phyloP scores from a whole-genome alignment of 2,888 invertebrate genomes.

The Allacma fusca region DNA sequence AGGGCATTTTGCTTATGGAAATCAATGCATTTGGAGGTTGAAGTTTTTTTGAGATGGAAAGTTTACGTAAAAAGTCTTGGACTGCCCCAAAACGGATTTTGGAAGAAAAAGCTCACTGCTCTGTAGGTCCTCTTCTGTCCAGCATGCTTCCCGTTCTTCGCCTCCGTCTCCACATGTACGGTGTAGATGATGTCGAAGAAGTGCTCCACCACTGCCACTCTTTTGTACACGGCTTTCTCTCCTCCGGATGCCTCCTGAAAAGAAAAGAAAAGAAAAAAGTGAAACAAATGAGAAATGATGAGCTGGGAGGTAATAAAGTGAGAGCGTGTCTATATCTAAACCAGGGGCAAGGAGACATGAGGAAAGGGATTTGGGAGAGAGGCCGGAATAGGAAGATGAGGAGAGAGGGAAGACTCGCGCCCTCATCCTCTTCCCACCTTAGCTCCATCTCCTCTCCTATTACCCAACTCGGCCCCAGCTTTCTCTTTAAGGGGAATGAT shows the following conservation, averaged over 20 bases:
- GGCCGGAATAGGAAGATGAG: neutral
- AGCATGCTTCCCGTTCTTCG: constrained; percentile 92
- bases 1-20: too few species aligned
- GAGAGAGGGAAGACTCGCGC: neutral
- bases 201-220: constrained; percentile 96
- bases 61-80: neutral
- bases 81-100: neutral
- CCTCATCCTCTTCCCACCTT: neutral
- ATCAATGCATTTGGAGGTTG: neutral
- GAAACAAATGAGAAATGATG: too few species aligned
- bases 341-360: too few species aligned
- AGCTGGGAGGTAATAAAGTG: too few species aligned
- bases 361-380: too few species aligned
- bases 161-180: constrained; percentile 93
- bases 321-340: too few species aligned
- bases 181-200: constrained; percentile 97
- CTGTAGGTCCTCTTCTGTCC: constrained; percentile 95
- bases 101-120: constrained; percentile 76
- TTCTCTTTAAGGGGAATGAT: neutral
- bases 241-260: neutral
- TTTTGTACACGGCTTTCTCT: constrained; percentile 72
- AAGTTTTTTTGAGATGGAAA: neutral
- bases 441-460: neutral
- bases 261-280: neutral
- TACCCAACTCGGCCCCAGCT: neutral